A percentile compares a stretch with the other conserved stretches of the same genome.
Evolutionary conservation across 1,140 invertebrate genomes (phyloP).

Genomic region (Drosophila punjabiensis): DNA sequence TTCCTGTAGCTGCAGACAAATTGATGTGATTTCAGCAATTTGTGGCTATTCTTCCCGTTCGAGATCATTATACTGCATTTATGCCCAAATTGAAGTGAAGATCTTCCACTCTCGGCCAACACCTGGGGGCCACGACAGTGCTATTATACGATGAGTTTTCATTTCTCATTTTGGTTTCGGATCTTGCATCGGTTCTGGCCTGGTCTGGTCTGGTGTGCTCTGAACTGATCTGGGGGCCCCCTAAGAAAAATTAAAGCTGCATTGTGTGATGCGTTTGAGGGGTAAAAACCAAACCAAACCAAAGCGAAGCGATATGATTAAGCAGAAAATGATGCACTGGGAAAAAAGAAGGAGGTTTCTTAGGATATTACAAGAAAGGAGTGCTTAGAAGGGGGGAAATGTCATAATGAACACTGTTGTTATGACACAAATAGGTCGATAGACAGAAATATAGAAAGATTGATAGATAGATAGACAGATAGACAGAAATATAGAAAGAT

Average conservation of each 20-base stretch:
- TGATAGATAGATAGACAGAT: no score
- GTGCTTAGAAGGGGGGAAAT: neutral
- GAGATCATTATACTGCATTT: conserved; percentile 53
- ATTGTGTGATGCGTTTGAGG: conserved; percentile 59
- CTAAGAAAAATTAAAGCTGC: conserved; percentile 70
- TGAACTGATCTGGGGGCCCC: conserved; percentile 18
- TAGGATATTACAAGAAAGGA: neutral
- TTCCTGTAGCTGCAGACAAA: conserved; percentile 43
- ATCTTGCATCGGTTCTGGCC: conserved; percentile 19
- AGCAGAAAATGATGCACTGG: conserved; percentile 56
- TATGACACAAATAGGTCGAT: no score
- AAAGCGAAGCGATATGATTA: conserved; percentile 62
- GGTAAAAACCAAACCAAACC: conserved; percentile 27
- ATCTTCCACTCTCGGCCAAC: conserved; percentile 39
- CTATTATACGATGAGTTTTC: conserved; percentile 77
- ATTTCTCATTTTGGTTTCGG: conserved; percentile 47
- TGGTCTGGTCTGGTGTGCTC: conserved; percentile 14
- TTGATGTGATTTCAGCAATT: conserved; percentile 53
- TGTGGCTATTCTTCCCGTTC: conserved; percentile 42
- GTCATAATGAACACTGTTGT: no score
- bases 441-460: no score
- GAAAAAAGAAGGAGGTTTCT: neutral
- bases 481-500: no score
- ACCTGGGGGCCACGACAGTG: conserved; percentile 57
- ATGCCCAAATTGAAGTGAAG: conserved; percentile 54